Conservation (phyloP, 2,797 vertebrate species). For the Rhinichthys osculus region DNA sequence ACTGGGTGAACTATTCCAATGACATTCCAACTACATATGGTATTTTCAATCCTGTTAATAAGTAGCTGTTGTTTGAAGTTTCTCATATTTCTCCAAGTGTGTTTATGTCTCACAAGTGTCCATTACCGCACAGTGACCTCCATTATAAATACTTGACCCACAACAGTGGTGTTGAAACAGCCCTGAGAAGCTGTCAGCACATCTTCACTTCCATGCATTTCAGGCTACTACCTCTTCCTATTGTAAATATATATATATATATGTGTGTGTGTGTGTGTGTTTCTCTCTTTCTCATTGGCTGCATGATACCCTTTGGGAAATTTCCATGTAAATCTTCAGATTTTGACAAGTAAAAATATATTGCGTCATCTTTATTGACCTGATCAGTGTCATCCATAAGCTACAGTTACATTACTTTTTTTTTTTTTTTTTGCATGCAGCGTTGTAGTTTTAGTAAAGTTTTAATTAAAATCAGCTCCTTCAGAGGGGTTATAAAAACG, state of each 20-base stretch:
- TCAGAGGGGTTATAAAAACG: neutral
- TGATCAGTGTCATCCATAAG: neutral
- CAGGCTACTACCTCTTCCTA: neutral
- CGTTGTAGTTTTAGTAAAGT: slow-evolving; percentile 1
- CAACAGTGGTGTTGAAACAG: neutral
- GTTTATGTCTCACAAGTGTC: slow-evolving; percentile 23
- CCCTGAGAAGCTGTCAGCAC: neutral
- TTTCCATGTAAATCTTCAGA: neutral
- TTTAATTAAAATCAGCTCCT: slow-evolving; percentile 23
- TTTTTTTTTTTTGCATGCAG: neutral
- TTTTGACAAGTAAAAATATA: slow-evolving; percentile 17
- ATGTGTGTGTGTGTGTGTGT: neutral
- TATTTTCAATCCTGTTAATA: slow-evolving; percentile 5
- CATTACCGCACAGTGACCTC: slow-evolving; percentile 19
- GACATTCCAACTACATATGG: neutral
- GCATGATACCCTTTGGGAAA: neutral
- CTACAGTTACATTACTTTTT: neutral
- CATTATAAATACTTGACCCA: slow-evolving; percentile 7
- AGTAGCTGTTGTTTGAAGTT: neutral
- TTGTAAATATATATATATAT: neutral
- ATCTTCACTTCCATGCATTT: neutral
- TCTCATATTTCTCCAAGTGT: neutral
- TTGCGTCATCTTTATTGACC: slow-evolving; percentile 37
- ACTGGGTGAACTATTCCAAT: neutral
- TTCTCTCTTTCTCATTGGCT: neutral